A percentile compares a stretch with the other conserved stretches of the same genome.
These are phyloP conservation scores for Pandemis corylana DNA, from an alignment of 2,888 invertebrate species.

Conservation along the genomic window DNA sequence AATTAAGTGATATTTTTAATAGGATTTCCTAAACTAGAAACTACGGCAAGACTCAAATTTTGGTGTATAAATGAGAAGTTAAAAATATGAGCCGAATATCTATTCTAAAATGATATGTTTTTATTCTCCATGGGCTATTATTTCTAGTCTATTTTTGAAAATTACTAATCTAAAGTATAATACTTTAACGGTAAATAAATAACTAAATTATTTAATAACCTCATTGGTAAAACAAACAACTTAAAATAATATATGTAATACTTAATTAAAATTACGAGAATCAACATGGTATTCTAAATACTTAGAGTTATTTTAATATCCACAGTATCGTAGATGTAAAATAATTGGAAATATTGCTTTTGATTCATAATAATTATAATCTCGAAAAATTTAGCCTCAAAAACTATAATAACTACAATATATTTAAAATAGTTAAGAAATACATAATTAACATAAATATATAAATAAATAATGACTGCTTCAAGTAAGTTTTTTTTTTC, in stretches of 20 bases:
- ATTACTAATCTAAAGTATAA: constrained; percentile 65
- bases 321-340: neutral
- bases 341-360: neutral
- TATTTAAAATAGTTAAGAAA: neutral
- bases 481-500: neutral
- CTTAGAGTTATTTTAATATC: neutral
- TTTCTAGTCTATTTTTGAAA: constrained; percentile 35
- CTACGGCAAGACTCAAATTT: constrained; percentile 37
- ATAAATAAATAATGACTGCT: constrained; percentile 14
- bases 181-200: constrained; percentile 70
- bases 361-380: constrained; percentile 5
- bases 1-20: neutral
- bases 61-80: constrained; percentile 6
- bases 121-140: constrained; percentile 61
- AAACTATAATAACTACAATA: neutral
- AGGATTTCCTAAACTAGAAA: neutral
- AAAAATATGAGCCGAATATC: neutral
- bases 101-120: constrained; percentile 72
- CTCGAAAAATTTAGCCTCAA: neutral
- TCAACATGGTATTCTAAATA: neutral
- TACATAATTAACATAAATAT: neutral
- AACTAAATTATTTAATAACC: constrained; percentile 32
- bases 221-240: constrained; percentile 34
- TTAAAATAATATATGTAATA: constrained; percentile 10
- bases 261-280: constrained; percentile 36